phyloP scores from a whole-genome alignment of 37 sponge, comb jelly and placozoan species.

The Ephydatia muelleri region DNA sequence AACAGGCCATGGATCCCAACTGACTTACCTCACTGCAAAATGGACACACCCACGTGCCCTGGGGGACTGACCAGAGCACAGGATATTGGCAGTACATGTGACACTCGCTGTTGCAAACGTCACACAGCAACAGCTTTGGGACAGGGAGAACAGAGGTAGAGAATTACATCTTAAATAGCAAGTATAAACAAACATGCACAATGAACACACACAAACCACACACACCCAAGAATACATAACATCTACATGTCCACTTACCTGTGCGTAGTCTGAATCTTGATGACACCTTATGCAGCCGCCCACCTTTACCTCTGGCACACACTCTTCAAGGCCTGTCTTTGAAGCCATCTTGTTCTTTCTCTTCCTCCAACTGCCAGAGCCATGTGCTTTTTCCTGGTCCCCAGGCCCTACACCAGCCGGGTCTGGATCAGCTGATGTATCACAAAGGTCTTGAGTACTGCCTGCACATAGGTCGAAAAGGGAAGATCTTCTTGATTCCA shows the following conservation, averaged over 20 bases:
- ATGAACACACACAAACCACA: neutral
- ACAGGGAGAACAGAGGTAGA: neutral
- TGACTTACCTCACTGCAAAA: slow-evolving; percentile 58
- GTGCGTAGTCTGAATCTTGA: slow-evolving; percentile 31
- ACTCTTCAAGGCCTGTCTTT: neutral
- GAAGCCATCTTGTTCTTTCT: neutral
- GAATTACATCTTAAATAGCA: neutral
- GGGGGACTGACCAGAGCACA: slow-evolving; percentile 41
- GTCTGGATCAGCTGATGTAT: neutral
- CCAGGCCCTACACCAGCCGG: neutral
- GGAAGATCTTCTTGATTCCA: slow-evolving; percentile 18
- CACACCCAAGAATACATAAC: neutral
- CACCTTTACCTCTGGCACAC: neutral
- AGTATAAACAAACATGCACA: neutral
- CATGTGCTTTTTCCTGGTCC: neutral
- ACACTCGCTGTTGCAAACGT: slow-evolving; percentile 65
- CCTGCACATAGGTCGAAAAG: neutral
- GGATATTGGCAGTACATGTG: slow-evolving; percentile 79
- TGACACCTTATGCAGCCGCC: slow-evolving; percentile 52
- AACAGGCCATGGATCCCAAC: neutral
- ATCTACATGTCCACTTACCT: slow-evolving; percentile 13
- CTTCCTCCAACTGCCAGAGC: neutral
- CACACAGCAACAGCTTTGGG: slow-evolving; percentile 69
- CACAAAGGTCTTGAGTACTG: neutral
- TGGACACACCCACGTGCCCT: slow-evolving; percentile 66